phyloP scores from a whole-genome alignment of 1,140 invertebrate genomes.

The Hermatobates lingyangjiaoensis region DNA sequence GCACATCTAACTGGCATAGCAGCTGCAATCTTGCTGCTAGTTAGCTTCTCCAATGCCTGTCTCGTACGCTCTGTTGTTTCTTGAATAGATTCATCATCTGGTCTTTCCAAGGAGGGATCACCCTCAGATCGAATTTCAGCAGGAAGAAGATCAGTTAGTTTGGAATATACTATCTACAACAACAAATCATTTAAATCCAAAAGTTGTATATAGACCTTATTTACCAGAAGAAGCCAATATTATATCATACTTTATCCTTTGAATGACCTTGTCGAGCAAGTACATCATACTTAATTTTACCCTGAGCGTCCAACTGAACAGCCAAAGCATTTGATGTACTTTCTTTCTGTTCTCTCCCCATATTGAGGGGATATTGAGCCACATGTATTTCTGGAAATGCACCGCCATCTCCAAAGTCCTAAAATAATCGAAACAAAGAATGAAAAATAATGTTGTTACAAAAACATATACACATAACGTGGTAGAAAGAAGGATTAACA shows the following conservation, averaged over 20 bases:
- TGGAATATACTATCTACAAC: conserved; percentile 80
- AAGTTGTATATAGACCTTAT: too few relatives aligned
- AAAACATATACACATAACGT: background rate
- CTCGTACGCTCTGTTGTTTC: conserved; percentile 75
- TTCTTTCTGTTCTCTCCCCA: conserved; percentile 55
- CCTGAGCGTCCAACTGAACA: conserved; percentile 78
- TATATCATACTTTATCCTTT: conserved; percentile 69
- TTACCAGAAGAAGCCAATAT: too few relatives aligned
- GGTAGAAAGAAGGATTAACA: background rate
- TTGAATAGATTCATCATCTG: conserved; percentile 62
- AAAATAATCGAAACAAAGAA: conserved; percentile 8
- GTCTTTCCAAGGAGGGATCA: conserved; percentile 71
- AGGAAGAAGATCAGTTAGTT: conserved; percentile 80
- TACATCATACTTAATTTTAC: conserved; percentile 93
- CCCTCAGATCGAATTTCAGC: conserved; percentile 83
- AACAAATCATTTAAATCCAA: conserved; percentile 3
- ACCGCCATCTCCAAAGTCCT: conserved; percentile 85
- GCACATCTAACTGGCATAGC: conserved; percentile 84
- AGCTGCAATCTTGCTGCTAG: conserved; percentile 74
- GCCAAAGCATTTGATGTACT: conserved; percentile 76
- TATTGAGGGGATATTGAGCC: conserved; percentile 86
- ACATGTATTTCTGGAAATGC: conserved; percentile 96
- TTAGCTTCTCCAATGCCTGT: conserved; percentile 66
- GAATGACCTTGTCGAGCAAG: conserved; percentile 86
- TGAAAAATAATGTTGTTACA: background rate